A percentile compares a stretch with the other conserved stretches of the same genome.
Conservation (phyloP, 1,140 invertebrate genomes). For the Temnothorax longispinosus region DNA sequence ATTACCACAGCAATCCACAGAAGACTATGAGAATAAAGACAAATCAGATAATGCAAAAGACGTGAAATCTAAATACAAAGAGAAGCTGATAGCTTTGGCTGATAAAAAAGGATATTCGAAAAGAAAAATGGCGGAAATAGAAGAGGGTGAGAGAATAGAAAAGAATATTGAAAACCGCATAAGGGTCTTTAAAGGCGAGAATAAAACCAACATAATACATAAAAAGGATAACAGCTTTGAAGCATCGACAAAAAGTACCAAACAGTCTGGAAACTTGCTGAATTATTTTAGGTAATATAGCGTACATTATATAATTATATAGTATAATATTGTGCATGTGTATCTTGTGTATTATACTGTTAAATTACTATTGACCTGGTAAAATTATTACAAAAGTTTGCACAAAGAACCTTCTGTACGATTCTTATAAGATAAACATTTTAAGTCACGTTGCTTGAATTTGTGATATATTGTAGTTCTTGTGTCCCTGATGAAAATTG, state of each 20-base stretch:
- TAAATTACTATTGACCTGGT: conserved; percentile 34
- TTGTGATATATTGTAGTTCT: too few species aligned
- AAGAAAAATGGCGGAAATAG: conserved; percentile 73
- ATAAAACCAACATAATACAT: conserved; percentile 30
- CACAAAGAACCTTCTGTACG: background rate
- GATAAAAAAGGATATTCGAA: conserved; percentile 78
- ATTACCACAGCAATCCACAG: conserved; percentile 12
- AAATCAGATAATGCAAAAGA: conserved; percentile 55
- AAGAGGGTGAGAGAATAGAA: conserved; percentile 77
- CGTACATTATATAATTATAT: background rate
- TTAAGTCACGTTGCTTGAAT: too few species aligned
- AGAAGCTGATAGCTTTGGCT: conserved; percentile 72
- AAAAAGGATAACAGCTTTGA: conserved; percentile 61
- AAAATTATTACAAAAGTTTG: background rate
- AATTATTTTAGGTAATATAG: conserved; percentile 82
- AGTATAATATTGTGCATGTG: background rate
- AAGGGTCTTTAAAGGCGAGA: conserved; percentile 72
- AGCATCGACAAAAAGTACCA: conserved; percentile 64
- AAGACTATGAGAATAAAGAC: background rate
- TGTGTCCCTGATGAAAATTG: too few species aligned
- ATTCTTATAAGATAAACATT: too few species aligned
- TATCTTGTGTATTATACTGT: background rate
- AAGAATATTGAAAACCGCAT: conserved; percentile 73
- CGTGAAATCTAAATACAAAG: conserved; percentile 64
- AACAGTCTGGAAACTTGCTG: conserved; percentile 74